A percentile compares a stretch with the other conserved stretches of the same genome.
phyloP scores from a whole-genome alignment of 2,888 invertebrate species.

The Tipula unca region DNA sequence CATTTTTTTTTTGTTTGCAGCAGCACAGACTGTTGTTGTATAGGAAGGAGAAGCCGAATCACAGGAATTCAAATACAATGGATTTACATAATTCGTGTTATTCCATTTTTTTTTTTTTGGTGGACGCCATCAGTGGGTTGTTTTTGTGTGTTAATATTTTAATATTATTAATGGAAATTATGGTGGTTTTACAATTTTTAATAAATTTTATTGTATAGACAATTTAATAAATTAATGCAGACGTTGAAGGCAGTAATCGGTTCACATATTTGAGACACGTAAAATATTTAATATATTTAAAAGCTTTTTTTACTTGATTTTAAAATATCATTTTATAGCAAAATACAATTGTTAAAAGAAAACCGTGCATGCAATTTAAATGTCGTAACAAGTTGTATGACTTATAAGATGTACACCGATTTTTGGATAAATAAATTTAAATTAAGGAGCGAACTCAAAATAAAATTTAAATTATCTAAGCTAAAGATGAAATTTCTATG shows the following conservation, averaged over 20 bases:
- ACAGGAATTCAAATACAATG: neutral
- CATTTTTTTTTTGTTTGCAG: neutral
- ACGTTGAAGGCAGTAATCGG: neutral
- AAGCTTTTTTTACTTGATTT: no score
- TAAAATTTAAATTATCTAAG: no score
- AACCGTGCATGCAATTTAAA: no score
- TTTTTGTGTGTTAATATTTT: neutral
- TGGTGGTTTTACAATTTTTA: neutral
- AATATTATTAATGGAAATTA: neutral
- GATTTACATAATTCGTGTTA: neutral
- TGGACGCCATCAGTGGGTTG: neutral
- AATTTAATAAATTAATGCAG: neutral
- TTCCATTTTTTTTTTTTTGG: neutral
- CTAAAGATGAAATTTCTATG: no score
- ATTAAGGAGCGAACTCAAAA: no score
- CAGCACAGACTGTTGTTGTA: neutral
- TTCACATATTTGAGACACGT: no score
- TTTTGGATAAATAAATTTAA: no score
- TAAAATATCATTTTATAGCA: no score
- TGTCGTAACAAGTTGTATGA: no score
- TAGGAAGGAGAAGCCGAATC: neutral
- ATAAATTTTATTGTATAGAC: neutral
- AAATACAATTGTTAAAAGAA: no score
- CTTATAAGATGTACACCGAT: no score
- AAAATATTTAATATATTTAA: no score